Base-by-base conservation (phyloP, 2,797 vertebrate genomes). In the Cichlasoma orientale region DNA sequence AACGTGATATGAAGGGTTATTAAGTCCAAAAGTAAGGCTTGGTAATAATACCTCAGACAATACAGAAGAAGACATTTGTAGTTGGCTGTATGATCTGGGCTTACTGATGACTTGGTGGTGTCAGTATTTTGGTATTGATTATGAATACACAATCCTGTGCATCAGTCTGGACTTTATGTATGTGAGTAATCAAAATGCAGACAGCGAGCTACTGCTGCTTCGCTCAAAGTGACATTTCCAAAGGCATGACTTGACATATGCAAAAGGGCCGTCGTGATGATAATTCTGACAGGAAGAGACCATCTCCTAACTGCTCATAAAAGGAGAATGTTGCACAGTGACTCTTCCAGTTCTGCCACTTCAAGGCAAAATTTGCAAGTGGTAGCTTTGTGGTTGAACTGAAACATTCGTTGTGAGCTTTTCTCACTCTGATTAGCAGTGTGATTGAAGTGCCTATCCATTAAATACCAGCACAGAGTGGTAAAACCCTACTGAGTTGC, bases 161-260 rank as follows among this genome's bases (percentile, higher is more conserved):
- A 59, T 73, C 75, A 82, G 88, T 86, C 89, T 90, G 83, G 76
- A 86, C 84, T 89, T 90, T 70, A 92, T 90, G 88, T 75, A 87
- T 80, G 74, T 78, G 76, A 86, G 84, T 78, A 77, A 94, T 93
- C 90, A 92, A 90, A 91, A 93, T 93, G 87, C 90, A 94, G 92
- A 92, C 85, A 7, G 89, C 13, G 21, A 87, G 82, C 80, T 63
- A 12, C 80, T 72, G 80, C 90, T 75, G 82, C 79, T 80, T 73
- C 23, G 18, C 86, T 91, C 88, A 92, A 92, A 92, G 88, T 93
- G 90, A 94, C 89, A 93, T 94, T 91, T 94, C 92, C 88, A 93
- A 93, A 93, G 90, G 91, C 88, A 91, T 92, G 89, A 92, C 87
- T 90, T 94, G 92, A 93, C 92, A 92, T 92, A 93, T 91, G 92